Base-by-base conservation (phyloP, 1,140 invertebrate genomes). In the Pogonognathellus flavescens region DNA sequence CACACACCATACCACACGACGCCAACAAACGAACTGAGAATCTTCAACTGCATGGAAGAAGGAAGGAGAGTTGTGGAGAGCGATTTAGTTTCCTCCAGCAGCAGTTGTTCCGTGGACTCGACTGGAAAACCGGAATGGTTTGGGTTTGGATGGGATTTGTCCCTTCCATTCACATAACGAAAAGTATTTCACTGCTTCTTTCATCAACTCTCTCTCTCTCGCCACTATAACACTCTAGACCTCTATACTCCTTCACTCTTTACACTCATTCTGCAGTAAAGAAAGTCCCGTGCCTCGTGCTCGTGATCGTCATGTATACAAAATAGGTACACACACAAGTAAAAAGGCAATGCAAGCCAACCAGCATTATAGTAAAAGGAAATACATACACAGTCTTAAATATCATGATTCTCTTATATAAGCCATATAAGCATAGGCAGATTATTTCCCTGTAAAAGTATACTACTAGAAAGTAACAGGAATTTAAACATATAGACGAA, bases 111-210 rank as follows among this genome's bases (percentile, higher is more conserved):
- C 53, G 16, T 55, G 53, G 53, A 11, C 53, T 55, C 11, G 11
- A 14, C 60, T 66, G 62, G 62, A 66, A 25, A 66, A 66, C 22
- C 25, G 62, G 22, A 66, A 66, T 76, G 70, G 70, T 41, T 76
- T 31, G 41, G 31, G 31, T 10, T 31, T 50, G 70, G 41, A 76
- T 31, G 70, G 31, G 70, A 76, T 76, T 76, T 76, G 31, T 76
- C 70, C 70, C 70, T 76, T 76, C 31, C 70, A 76, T 76, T 76
- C 70, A 76, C 70, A 76, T 76, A 76, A 76, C 62, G 62, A 66
- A 66, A 66, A 66, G 20, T 25, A 4, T 66, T 66, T 66, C 62
- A 66, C 25, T 66, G 62, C 60, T 41, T 41, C 62, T 66, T 66
- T 13, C 62, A 66, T 66, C 62, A 66, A 41, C 22, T 14, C 60